These are phyloP conservation scores for Orius insidiosus DNA, from an alignment of 1,140 invertebrate species.

Conservation along the genomic window DNA sequence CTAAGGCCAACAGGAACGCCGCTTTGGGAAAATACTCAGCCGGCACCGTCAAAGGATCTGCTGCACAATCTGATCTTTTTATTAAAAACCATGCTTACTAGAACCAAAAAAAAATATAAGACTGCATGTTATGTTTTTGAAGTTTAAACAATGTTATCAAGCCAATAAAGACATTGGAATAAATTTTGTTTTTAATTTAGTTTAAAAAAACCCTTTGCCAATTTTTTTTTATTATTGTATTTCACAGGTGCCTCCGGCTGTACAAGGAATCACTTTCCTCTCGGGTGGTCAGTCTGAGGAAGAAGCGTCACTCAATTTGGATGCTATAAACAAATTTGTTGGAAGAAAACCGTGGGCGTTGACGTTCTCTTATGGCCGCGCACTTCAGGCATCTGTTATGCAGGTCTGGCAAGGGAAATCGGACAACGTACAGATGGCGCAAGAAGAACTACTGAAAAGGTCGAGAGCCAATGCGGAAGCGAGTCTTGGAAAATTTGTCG, in stretches of 20 bases:
- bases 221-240: not conserved
- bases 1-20: conserved; percentile 81
- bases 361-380: conserved; percentile 91
- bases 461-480: conserved; percentile 86
- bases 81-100: conserved; percentile 81
- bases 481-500: conserved; percentile 67
- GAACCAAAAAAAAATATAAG: conserved; percentile 15
- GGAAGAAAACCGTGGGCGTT: conserved; percentile 84
- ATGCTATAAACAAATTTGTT: conserved; percentile 79
- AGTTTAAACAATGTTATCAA: too few relatives aligned
- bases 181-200: too few relatives aligned
- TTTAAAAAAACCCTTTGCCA: too few relatives aligned
- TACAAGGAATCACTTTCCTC: conserved; percentile 71
- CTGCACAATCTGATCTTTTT: conserved; percentile 69
- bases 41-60: conserved; percentile 61
- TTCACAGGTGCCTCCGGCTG: conserved; percentile 11
- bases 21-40: conserved; percentile 71
- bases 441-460: conserved; percentile 76
- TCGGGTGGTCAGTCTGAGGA: conserved; percentile 95
- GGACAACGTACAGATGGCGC: conserved; percentile 65
- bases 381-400: conserved; percentile 79
- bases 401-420: conserved; percentile 82
- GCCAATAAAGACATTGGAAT: too few relatives aligned
- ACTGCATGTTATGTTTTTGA: too few relatives aligned
- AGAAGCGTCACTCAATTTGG: conserved; percentile 84